These are phyloP conservation scores for Belgica antarctica DNA, from an alignment of 2,888 invertebrate genomes.

Conservation along the genomic window DNA sequence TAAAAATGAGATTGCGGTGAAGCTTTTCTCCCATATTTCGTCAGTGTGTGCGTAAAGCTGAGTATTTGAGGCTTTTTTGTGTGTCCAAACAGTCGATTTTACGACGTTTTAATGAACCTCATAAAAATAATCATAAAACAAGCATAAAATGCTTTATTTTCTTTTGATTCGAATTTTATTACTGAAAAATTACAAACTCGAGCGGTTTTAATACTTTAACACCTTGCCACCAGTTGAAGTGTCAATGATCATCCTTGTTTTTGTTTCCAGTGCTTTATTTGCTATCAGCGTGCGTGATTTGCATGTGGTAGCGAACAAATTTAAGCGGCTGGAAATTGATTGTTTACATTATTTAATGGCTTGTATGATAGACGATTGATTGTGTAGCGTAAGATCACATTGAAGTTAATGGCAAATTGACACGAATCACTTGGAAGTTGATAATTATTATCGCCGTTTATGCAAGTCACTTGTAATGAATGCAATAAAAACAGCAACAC, in stretches of 20 bases:
- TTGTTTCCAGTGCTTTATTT: not conserved
- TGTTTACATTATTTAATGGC: not conserved
- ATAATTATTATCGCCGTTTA: not conserved
- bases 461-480: not conserved
- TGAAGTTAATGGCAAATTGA: not conserved
- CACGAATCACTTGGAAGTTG: not conserved
- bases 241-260: not conserved
- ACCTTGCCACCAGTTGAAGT: not conserved
- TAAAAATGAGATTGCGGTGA: slow-evolving; percentile 1
- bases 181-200: not conserved
- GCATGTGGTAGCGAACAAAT: not conserved
- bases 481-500: not conserved
- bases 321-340: not conserved
- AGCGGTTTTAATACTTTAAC: slow-evolving; percentile 15
- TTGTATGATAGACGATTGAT: not conserved
- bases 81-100: slow-evolving; percentile 17
- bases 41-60: not conserved
- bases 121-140: slow-evolving; percentile 25
- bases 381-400: not conserved
- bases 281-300: slow-evolving; percentile 15
- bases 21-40: not conserved
- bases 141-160: slow-evolving; percentile 1
- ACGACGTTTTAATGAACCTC: slow-evolving; percentile 23
- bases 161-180: not conserved
- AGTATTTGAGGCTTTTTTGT: not conserved